Percentiles rank a stretch among this genome's conserved stretches.
Evolutionary conservation across 53 echinoderm and acorn worm genomes (phyloP).

Genomic region (Apostichopus leukothele): DNA sequence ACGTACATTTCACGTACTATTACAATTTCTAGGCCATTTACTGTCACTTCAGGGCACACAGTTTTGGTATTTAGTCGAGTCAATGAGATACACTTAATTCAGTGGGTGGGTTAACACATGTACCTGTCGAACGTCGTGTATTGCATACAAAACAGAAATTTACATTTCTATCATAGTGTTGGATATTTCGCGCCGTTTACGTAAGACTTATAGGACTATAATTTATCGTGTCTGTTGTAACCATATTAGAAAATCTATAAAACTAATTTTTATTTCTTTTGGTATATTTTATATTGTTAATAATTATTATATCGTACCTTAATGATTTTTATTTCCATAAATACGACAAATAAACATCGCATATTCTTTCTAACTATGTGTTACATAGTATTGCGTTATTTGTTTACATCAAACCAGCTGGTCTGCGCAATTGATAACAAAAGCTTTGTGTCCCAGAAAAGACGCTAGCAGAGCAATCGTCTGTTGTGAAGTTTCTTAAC

Average conservation of each 20-base stretch:
- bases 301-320: background rate
- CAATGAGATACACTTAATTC: no score
- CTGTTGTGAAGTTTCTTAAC: background rate
- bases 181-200: background rate
- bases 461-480: background rate
- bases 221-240: background rate
- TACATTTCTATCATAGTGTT: background rate
- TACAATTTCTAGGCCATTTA: no score
- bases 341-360: background rate
- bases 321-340: background rate
- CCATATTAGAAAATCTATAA: background rate
- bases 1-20: no score
- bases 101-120: no score
- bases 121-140: no score
- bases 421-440: constrained; percentile 12
- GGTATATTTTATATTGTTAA: background rate
- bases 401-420: constrained; percentile 72
- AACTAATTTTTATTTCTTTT: background rate
- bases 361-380: background rate
- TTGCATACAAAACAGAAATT: no score
- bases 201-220: background rate
- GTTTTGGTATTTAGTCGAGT: no score
- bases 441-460: background rate
- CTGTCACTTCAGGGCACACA: no score
- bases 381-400: constrained; percentile 24